phyloP scores from a whole-genome alignment of 2,797 vertebrate species.

The Tinamus major region DNA sequence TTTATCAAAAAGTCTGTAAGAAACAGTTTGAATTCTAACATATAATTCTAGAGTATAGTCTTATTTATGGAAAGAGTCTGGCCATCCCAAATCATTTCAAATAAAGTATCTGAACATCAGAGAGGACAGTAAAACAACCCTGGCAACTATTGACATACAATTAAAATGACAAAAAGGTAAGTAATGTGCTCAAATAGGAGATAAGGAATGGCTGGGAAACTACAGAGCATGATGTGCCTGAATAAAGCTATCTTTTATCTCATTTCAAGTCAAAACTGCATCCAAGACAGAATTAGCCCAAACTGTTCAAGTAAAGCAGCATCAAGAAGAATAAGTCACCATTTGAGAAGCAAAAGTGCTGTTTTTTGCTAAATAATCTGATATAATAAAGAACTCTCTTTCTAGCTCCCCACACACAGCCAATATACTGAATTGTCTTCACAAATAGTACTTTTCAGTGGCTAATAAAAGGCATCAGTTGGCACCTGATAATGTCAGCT shows the following conservation, averaged over 20 bases:
- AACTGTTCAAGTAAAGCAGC: not conserved
- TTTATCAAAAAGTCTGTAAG: not conserved
- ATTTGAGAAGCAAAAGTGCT: not conserved
- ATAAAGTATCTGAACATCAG: not conserved
- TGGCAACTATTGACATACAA: not conserved
- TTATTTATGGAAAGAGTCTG: not conserved
- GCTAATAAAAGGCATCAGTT: not conserved
- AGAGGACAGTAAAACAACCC: accelerated
- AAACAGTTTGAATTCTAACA: not conserved
- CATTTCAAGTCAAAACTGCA: not conserved
- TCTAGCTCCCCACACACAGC: not conserved
- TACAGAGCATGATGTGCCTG: not conserved
- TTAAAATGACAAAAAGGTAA: not conserved
- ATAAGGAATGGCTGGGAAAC: not conserved
- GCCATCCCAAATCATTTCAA: not conserved
- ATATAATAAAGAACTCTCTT: not conserved
- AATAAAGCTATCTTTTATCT: not conserved
- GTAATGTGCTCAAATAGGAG: not conserved
- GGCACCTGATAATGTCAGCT: not conserved
- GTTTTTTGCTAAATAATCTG: not conserved
- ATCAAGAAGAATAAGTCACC: not conserved
- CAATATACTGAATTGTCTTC: not conserved
- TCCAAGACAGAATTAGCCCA: not conserved
- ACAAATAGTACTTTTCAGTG: not conserved
- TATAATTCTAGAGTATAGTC: not conserved